phyloP scores from a whole-genome alignment of 53 echinoderm and acorn worm genomes.

The Arbacia lixula region DNA sequence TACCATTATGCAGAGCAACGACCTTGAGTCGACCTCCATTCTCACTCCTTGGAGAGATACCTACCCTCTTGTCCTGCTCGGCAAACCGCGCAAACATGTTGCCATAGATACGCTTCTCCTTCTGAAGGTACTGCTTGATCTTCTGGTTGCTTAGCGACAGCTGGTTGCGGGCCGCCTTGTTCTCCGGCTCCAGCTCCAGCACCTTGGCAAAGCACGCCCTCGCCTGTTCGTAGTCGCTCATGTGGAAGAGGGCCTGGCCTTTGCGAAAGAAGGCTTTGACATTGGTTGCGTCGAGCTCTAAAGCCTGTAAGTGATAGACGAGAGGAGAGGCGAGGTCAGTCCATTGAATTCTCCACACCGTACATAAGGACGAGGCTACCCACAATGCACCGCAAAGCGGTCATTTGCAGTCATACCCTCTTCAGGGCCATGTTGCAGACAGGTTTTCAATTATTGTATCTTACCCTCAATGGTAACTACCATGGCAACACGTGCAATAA shows the following conservation, averaged over 20 bases:
- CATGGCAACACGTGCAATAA: no score
- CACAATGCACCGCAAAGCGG: no score
- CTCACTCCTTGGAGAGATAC: no score
- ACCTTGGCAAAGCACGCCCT: constrained; percentile 75
- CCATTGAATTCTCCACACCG: no score
- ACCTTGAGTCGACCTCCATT: no score
- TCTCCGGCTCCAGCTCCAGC: constrained; percentile 78
- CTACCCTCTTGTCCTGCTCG: constrained; percentile 78
- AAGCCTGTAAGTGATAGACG: constrained; percentile 78
- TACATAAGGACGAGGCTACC: no score
- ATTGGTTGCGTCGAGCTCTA: constrained; percentile 71
- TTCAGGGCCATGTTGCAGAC: no score
- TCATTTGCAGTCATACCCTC: no score
- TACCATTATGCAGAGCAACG: no score
- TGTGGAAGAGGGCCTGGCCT: constrained; percentile 70
- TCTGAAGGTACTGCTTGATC: constrained; percentile 74
- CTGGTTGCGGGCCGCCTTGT: constrained; percentile 96
- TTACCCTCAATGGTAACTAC: no score
- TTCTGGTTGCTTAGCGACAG: constrained; percentile 75
- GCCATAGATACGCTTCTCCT: constrained; percentile 83
- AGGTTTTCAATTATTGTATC: no score
- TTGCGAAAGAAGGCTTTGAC: constrained; percentile 85
- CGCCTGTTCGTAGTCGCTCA: constrained; percentile 66
- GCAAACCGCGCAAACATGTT: constrained; percentile 92
- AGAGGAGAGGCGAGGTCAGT: no score